Evolutionary conservation across 2,797 vertebrate genomes (phyloP), one percentile per base, ranked within the genome.

Genomic region (Zenarchopterus dispar): DNA sequence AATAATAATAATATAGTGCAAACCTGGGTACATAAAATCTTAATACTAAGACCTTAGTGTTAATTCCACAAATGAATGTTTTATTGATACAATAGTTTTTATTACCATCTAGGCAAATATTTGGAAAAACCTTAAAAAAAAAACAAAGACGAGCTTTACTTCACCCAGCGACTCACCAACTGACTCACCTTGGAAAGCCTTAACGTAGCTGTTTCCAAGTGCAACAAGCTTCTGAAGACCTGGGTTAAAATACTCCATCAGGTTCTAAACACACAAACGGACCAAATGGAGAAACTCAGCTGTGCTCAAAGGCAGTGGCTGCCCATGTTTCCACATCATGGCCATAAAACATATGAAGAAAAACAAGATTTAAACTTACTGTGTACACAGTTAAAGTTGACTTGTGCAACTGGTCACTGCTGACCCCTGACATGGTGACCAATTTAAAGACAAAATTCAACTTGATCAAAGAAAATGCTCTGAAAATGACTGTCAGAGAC

Each of bases 221-320:
- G 95, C 92, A 48, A 97, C 95, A 42, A 98, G 93, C 65, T 95
- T 96, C 89, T 97, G 95, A 62, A 99, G 92, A 2, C 96, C 94
- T 0, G 97, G 97, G 78, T 99, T 99, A 87, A 98, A 99, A 69
- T 96, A 94, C 62, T 98, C 96, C 94, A 96, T 92, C 73, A 99
- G 94, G 70, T 93, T 96, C 97, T 99, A 82, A 47, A 75, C 15
- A 56, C 18, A 63, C 19, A 41, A 51, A 36, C 17, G 33, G 39
- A 0, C 8, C 18, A 13, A 36, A 6, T 2, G 36, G n/a, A 17
- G 0, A 31, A 56, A 52, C 9, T 36, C n/a, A 45, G 1, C 24
- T n/a, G 18, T 21, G 19, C 46, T 41, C 21, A 53, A 60, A 62
- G 2, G 6, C 15, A 0, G 3, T 48, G 13, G 5, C 36, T 39